Base-by-base conservation (phyloP, 2,888 invertebrate species). In the Odontocolon sp. region DNA sequence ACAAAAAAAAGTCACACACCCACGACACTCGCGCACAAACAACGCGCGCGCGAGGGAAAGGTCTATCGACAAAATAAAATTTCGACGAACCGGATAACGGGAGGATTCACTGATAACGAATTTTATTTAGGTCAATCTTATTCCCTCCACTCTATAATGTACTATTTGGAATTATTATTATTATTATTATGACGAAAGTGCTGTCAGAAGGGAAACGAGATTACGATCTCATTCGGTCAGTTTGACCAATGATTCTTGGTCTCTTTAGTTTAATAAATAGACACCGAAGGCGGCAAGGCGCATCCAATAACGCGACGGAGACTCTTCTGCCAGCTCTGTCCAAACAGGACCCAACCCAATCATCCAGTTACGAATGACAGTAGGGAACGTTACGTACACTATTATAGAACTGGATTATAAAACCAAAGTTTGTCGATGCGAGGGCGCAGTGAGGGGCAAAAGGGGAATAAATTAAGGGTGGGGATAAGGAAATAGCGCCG, bases 121-220 rank as follows among this genome's bases (percentile, higher is more conserved):
- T 56, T 23, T 40, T 31, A 79, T 45, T 61, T 71, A 54, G 77
- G 77, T 76, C 78, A 68, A 69, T 50, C 67, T n/a, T n/a, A n/a
- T n/a, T n/a, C n/a, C 40, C 63, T 40, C 28, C 47, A 63, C 28
- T 16, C 36, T 54, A 40, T n/a, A n/a, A n/a, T n/a, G n/a, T n/a
- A n/a, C n/a, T n/a, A n/a, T n/a, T n/a, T n/a, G n/a, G n/a, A n/a
- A n/a, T n/a, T n/a, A n/a, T n/a, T n/a, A n/a, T n/a, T n/a, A n/a
- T n/a, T n/a, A n/a, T 3, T 38, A 33, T 14, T 40, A 52, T 74
- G 28, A 33, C 63, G 50, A 67, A 57, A 45, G 18, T 38, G 38
- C 64, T 45, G 64, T 76, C 59, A 56, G 26, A n/a, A 33, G 28
- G 23, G 11, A 14, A 50, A 0, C 1, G 26, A 0, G 26, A n/a